Evolutionary conservation across 1,140 invertebrate genomes (phyloP), one percentile per base, ranked within the genome.

Genomic region (Acyrthosiphon pisum): DNA sequence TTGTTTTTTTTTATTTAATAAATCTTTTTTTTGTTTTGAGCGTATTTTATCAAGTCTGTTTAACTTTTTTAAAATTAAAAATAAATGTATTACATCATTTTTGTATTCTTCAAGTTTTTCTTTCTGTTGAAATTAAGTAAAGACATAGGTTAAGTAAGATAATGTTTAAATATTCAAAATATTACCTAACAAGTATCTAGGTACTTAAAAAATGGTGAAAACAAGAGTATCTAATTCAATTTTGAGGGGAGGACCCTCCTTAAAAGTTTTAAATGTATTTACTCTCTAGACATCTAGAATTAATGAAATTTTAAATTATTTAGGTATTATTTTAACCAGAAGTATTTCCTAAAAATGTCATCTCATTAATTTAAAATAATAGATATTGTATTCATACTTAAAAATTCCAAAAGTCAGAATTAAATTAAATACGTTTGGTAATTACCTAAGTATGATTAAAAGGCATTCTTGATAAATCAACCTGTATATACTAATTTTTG

Each of bases 1-100:
- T 93, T 93, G 91, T 93, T 93, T 93, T 56, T 93, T 93, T 84
- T 93, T 93, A 56, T 93, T 93, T 30, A 93, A 83, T 53, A 93
- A 30, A 56, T 93, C 91, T 93, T 93, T 93, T 56, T 93, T 93
- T 44, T 93, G 91, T 93, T 93, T 93, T n/a, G 91, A 93, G 1
- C 91, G 91, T 37, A 93, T 93, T 93, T 93, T 93, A 37, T 93
- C 91, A 30, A 93, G 48, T 93, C 91, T 93, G 23, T 93, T 93
- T 53, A 93, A 86, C 56, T 93, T 93, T 93, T 93, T 93, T n/a
- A 93, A 56, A 30, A 93, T 93, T 83, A 93, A 93, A 93, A 93
- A 93, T 22, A 93, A 53, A 86, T 93, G 91, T 41, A 93, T 53
- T 7, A 50, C 81, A 84, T 93, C 50, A n/a, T 86, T 93, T 93